Conservation (phyloP, 2,797 vertebrate species). For the Anabas testudineus region DNA sequence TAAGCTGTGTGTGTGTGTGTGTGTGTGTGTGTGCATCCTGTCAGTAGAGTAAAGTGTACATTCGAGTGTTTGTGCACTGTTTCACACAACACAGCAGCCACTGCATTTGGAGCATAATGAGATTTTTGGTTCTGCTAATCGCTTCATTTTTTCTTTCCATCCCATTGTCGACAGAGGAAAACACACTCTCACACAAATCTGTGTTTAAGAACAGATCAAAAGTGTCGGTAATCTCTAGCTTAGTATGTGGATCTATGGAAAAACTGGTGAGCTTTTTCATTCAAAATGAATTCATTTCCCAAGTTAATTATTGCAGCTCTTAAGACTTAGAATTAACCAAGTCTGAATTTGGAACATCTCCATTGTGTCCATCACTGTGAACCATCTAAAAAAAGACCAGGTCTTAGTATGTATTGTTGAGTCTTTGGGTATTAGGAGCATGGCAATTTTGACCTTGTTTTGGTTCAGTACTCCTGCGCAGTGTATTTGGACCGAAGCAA, state of each 20-base stretch:
- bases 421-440: background rate
- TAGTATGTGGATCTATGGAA: constrained; percentile 57
- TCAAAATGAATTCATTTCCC: constrained; percentile 53
- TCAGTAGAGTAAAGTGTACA: constrained; percentile 23
- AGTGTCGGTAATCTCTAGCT: constrained; percentile 70
- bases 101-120: constrained; percentile 63
- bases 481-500: background rate
- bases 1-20: constrained; percentile 25
- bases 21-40: constrained; percentile 11
- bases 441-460: constrained; percentile 1
- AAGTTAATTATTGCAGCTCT: constrained; percentile 69
- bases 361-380: constrained; percentile 34
- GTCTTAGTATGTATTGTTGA: background rate
- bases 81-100: constrained; percentile 41
- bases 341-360: constrained; percentile 42
- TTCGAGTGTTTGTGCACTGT: constrained; percentile 21
- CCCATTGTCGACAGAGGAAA: constrained; percentile 57
- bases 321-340: constrained; percentile 51
- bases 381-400: constrained; percentile 14
- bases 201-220: constrained; percentile 73
- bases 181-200: constrained; percentile 64
- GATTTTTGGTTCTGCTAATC: constrained; percentile 72
- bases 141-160: constrained; percentile 45
- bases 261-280: constrained; percentile 43
- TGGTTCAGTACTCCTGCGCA: background rate